A percentile compares a stretch with the other conserved stretches of the same genome.
phyloP scores from a whole-genome alignment of 2,797 vertebrate species.

The Neomorphus geoffroyi region DNA sequence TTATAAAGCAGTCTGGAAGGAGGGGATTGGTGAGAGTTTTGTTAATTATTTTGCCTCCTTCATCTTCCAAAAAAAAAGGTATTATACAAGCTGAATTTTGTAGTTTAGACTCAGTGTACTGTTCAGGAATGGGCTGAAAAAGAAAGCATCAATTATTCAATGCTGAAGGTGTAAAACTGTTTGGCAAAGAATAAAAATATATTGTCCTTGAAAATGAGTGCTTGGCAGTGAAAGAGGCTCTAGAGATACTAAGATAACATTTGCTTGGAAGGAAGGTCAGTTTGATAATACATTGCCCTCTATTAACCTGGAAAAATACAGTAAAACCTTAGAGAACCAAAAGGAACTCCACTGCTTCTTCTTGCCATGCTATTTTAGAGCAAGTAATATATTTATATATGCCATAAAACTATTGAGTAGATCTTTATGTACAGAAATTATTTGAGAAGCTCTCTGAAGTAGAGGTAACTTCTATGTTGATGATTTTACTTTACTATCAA shows the following conservation, averaged over 20 bases:
- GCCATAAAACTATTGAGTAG: background rate
- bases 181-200: slow-evolving; percentile 67
- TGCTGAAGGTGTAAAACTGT: slow-evolving; percentile 57
- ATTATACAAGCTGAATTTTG: background rate
- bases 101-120: background rate
- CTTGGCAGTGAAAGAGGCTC: slow-evolving; percentile 48
- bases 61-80: background rate
- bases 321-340: slow-evolving; percentile 17
- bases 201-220: slow-evolving; percentile 62
- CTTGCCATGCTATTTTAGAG: background rate
- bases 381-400: background rate
- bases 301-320: slow-evolving; percentile 63
- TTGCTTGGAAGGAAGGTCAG: slow-evolving; percentile 71
- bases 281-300: slow-evolving; percentile 47
- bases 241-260: slow-evolving; percentile 51
- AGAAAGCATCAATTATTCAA: slow-evolving; percentile 43
- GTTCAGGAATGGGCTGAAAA: slow-evolving; percentile 5
- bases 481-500: background rate
- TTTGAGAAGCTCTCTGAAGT: background rate
- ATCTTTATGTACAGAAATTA: background rate
- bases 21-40: background rate
- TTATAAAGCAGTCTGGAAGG: background rate
- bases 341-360: background rate
- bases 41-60: background rate
- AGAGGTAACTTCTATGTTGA: background rate